Conservation (phyloP, 2,888 invertebrate species). For the Tipula helvola region DNA sequence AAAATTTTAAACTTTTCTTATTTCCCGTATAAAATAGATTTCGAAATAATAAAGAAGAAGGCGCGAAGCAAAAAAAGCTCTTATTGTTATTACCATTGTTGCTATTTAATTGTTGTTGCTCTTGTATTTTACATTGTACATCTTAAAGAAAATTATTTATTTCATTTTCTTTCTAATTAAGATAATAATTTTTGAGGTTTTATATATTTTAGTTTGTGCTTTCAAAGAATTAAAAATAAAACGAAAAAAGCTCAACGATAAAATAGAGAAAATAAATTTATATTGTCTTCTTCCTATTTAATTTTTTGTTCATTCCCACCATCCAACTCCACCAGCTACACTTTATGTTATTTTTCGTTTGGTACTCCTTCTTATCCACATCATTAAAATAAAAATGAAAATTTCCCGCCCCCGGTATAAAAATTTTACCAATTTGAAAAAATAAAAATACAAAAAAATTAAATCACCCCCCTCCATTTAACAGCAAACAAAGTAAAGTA, state of each 20-base stretch:
- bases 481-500: background rate
- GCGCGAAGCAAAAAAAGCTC: background rate
- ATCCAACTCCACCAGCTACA: background rate
- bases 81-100: background rate
- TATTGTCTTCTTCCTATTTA: background rate
- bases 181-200: background rate
- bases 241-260: background rate
- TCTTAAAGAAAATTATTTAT: background rate
- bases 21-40: background rate
- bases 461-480: background rate
- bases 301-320: background rate
- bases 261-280: background rate
- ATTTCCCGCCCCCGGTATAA: background rate
- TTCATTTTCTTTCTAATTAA: background rate
- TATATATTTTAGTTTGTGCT: background rate
- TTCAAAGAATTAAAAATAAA: background rate
- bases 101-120: background rate
- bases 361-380: background rate
- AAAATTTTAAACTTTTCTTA: background rate
- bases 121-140: background rate
- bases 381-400: background rate
- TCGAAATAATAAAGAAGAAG: background rate
- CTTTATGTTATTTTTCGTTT: background rate
- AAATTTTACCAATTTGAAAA: background rate
- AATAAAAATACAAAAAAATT: background rate